Percentiles rank a stretch among this genome's conserved stretches.
Conservation (phyloP, 2,113 vertebrate genomes). For the Macquaria ambigua region DNA sequence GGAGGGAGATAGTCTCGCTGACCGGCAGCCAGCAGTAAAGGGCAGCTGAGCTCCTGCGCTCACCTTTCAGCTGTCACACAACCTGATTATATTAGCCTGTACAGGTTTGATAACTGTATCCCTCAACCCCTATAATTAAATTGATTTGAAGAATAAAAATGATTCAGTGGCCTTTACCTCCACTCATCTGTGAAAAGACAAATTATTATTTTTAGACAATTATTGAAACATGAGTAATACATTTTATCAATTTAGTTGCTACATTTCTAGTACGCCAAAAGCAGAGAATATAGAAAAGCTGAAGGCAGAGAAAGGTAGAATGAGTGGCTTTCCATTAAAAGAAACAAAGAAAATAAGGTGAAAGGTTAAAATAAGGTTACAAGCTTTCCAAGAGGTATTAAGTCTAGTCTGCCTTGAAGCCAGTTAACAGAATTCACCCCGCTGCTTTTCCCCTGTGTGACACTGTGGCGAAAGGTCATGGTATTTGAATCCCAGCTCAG, state of each 20-base stretch:
- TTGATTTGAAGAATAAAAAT: slow-evolving; percentile 55
- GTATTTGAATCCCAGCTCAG: slow-evolving; percentile 53
- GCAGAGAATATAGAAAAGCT: neutral
- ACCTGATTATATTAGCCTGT: slow-evolving; percentile 63
- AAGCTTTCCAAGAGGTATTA: neutral
- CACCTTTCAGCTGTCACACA: slow-evolving; percentile 61
- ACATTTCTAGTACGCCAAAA: neutral
- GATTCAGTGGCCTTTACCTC: slow-evolving; percentile 55
- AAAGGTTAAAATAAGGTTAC: neutral
- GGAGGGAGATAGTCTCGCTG: slow-evolving; percentile 39
- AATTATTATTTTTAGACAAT: too few species aligned
- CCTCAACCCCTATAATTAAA: slow-evolving; percentile 50
- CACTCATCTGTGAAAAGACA: slow-evolving; percentile 46
- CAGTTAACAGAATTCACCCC: slow-evolving; percentile 26
- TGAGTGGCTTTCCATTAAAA: neutral
- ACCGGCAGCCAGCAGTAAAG: slow-evolving; percentile 62
- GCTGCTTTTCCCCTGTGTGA: slow-evolving; percentile 4
- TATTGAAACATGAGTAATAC: slow-evolving; percentile 18
- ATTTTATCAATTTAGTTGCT: slow-evolving; percentile 26
- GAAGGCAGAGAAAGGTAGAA: neutral
- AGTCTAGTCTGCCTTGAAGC: neutral
- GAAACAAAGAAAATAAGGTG: neutral
- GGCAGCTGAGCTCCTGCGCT: slow-evolving; percentile 46
- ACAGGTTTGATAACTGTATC: slow-evolving; percentile 50
- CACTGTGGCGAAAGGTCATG: slow-evolving; percentile 59